Conservation (phyloP, 2,113 vertebrate species). For the Bombycilla garrulus region DNA sequence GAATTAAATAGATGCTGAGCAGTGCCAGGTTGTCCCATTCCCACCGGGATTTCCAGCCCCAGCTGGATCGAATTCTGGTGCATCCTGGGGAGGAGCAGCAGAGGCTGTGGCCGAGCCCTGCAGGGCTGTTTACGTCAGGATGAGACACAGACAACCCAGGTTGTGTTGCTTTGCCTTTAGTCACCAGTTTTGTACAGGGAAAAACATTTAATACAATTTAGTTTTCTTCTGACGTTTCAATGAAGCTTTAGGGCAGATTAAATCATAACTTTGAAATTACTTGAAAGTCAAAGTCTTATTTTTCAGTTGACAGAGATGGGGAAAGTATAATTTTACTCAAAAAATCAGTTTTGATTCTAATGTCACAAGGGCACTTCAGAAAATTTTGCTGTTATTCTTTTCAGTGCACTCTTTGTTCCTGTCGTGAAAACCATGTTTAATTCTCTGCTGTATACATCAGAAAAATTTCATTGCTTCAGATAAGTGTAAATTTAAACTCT, state of each 20-base stretch:
- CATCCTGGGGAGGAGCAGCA: background rate
- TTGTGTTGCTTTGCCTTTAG: background rate
- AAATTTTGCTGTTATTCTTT: background rate
- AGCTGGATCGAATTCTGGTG: background rate
- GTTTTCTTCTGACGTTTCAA: background rate
- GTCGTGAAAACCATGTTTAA: background rate
- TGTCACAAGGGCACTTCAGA: background rate
- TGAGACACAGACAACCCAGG: fast-evolving
- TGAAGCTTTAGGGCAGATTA: background rate
- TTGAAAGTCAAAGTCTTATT: background rate
- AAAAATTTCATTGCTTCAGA: background rate
- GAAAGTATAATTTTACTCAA: background rate
- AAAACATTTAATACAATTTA: background rate
- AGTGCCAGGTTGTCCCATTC: background rate
- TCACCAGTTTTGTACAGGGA: background rate
- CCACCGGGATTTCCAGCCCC: background rate
- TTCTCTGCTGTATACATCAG: background rate
- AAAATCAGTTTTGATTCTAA: background rate
- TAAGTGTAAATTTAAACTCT: background rate
- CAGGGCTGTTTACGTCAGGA: fast-evolving
- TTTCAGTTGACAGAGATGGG: background rate
- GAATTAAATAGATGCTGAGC: background rate
- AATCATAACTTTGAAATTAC: background rate
- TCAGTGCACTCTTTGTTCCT: background rate
- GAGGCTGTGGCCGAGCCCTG: background rate